Conservation (phyloP, 2,888 invertebrate genomes). For the Sphaeridia pumilis region DNA sequence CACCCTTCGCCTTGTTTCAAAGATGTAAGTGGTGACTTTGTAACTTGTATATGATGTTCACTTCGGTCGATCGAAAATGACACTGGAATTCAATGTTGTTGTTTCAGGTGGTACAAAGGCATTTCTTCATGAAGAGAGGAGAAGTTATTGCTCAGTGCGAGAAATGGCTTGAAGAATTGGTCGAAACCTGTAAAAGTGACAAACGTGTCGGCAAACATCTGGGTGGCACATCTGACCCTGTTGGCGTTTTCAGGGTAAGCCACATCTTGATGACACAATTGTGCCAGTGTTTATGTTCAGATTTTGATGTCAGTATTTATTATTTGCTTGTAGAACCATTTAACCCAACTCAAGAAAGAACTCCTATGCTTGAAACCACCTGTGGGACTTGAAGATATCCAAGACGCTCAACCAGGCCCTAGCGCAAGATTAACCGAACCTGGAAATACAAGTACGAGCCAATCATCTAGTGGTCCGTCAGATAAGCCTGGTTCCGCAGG, state of each 20-base stretch:
- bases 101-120: constrained; percentile 69
- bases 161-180: constrained; percentile 69
- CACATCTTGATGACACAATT: not conserved
- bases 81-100: not conserved
- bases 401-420: not conserved
- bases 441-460: no score
- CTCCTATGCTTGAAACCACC: constrained; percentile 70
- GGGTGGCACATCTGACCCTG: constrained; percentile 31
- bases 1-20: constrained; percentile 85
- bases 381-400: constrained; percentile 57
- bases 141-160: constrained; percentile 82
- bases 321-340: constrained; percentile 37
- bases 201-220: constrained; percentile 51
- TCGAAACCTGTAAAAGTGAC: constrained; percentile 64
- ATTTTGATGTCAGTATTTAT: constrained; percentile 4
- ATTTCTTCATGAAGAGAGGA: constrained; percentile 86
- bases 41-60: not conserved
- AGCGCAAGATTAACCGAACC: no score
- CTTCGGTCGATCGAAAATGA: not conserved
- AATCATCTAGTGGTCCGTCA: no score
- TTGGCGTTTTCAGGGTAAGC: constrained; percentile 35
- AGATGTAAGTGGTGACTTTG: constrained; percentile 49
- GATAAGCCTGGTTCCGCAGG: no score
- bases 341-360: constrained; percentile 72
- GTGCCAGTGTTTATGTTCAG: constrained; percentile 6